A percentile compares a stretch with the other conserved stretches of the same genome.
Evolutionary conservation across 1,140 invertebrate species (phyloP).

Genomic region (Leptonema lineaticorne): DNA sequence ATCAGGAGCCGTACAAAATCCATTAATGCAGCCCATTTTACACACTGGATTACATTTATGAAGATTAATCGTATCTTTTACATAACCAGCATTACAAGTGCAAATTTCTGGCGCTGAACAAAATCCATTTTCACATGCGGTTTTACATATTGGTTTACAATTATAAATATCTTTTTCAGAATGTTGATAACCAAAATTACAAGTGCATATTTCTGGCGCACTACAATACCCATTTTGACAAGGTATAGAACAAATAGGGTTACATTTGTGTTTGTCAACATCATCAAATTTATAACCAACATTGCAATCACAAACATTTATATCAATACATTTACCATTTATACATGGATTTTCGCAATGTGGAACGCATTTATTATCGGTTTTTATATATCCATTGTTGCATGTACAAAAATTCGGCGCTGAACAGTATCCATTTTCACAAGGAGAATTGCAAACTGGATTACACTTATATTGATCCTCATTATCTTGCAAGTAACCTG

Average conservation of each 20-base stretch:
- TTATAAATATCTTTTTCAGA: not conserved
- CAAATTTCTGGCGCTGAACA: slow-evolving; percentile 56
- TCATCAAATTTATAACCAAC: not conserved
- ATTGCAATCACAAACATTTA: not conserved
- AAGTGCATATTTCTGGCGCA: slow-evolving; percentile 46
- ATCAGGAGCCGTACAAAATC: slow-evolving; percentile 50
- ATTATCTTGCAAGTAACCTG: slow-evolving; percentile 44
- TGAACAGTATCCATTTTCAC: slow-evolving; percentile 48
- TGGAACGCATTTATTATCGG: slow-evolving; percentile 44
- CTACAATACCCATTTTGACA: slow-evolving; percentile 4
- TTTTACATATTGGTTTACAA: slow-evolving; percentile 49
- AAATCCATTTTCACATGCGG: slow-evolving; percentile 52
- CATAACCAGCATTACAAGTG: slow-evolving; percentile 58
- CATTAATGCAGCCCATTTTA: slow-evolving; percentile 47
- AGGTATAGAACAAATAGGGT: not conserved
- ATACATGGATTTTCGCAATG: slow-evolving; percentile 41
- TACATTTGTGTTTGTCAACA: not conserved
- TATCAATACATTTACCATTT: slow-evolving; percentile 11
- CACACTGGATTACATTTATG: slow-evolving; percentile 48
- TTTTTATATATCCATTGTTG: not conserved
- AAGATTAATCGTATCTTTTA: slow-evolving; percentile 42
- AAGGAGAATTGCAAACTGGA: slow-evolving; percentile 44
- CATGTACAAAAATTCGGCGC: not conserved
- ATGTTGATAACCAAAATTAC: slow-evolving; percentile 25
- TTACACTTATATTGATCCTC: slow-evolving; percentile 45